These are phyloP conservation scores for Xanthostigma xanthostigma DNA, from an alignment of 2,888 invertebrate genomes.

Conservation along the genomic window DNA sequence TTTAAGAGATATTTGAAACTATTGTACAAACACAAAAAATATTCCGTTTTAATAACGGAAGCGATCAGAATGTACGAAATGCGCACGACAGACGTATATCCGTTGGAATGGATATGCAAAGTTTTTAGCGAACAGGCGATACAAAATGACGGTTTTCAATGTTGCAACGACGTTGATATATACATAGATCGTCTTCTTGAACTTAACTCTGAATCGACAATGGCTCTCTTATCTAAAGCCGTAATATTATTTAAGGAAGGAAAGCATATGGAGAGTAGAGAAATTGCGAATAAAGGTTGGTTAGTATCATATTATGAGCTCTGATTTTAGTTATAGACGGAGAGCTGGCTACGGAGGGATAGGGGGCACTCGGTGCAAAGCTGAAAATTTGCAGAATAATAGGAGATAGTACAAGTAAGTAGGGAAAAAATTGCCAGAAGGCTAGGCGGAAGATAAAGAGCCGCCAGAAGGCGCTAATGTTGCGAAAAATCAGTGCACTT, in stretches of 20 bases:
- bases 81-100: constrained; percentile 32
- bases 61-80: constrained; percentile 32
- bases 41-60: constrained; percentile 27
- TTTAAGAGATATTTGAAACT: constrained; percentile 33
- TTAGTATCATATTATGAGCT: neutral
- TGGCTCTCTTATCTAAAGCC: constrained; percentile 44
- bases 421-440: too few species aligned
- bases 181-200: constrained; percentile 36
- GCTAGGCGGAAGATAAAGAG: too few species aligned
- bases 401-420: too few species aligned
- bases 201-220: constrained; percentile 41
- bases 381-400: too few species aligned
- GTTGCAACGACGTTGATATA: constrained; percentile 25
- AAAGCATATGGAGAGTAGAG: constrained; percentile 38
- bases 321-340: too few species aligned
- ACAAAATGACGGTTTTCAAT: constrained; percentile 14
- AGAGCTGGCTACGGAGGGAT: too few species aligned
- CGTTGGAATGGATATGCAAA: constrained; percentile 47
- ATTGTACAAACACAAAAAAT: constrained; percentile 30
- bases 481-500: too few species aligned
- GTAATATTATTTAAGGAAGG: constrained; percentile 36
- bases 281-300: constrained; percentile 29
- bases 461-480: too few species aligned
- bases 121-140: constrained; percentile 33
- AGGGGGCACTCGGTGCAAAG: too few species aligned